Conservation (phyloP, 2,797 vertebrate genomes). For the Enteromius mattozi region DNA sequence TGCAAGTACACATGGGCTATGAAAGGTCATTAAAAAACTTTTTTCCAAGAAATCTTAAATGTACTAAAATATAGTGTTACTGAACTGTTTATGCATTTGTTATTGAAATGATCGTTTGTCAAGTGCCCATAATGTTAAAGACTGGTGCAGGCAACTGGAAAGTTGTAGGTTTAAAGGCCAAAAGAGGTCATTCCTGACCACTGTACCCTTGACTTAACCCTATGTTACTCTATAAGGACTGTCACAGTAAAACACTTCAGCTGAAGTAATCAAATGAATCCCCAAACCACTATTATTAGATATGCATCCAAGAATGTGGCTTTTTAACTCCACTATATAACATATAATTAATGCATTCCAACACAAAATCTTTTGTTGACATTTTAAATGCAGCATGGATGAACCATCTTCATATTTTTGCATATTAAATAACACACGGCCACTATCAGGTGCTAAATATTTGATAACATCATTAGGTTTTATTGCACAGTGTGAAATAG, state of each 20-base stretch:
- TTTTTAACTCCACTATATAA: background rate
- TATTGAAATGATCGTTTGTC: background rate
- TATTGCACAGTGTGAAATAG: slow-evolving; percentile 51
- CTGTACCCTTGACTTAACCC: background rate
- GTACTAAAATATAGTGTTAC: background rate
- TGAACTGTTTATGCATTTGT: background rate
- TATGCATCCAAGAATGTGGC: background rate
- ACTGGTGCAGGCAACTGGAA: background rate
- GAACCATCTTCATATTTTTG: slow-evolving; percentile 14
- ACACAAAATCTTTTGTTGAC: slow-evolving; percentile 19
- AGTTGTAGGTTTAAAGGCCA: background rate
- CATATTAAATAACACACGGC: slow-evolving; percentile 20
- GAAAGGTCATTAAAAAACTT: too few relatives aligned
- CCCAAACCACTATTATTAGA: background rate
- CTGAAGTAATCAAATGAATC: background rate
- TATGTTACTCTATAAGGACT: background rate
- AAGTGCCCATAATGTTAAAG: background rate
- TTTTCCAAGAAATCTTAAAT: background rate
- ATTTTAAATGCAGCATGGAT: slow-evolving; percentile 24
- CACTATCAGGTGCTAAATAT: slow-evolving; percentile 53
- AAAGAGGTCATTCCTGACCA: background rate
- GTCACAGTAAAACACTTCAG: background rate
- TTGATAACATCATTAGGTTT: slow-evolving; percentile 58
- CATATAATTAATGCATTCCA: slow-evolving; percentile 8
- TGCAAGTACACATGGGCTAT: too few relatives aligned